Evolutionary conservation across 2,888 invertebrate species (phyloP).

Genomic region (Eledone cirrhosa): DNA sequence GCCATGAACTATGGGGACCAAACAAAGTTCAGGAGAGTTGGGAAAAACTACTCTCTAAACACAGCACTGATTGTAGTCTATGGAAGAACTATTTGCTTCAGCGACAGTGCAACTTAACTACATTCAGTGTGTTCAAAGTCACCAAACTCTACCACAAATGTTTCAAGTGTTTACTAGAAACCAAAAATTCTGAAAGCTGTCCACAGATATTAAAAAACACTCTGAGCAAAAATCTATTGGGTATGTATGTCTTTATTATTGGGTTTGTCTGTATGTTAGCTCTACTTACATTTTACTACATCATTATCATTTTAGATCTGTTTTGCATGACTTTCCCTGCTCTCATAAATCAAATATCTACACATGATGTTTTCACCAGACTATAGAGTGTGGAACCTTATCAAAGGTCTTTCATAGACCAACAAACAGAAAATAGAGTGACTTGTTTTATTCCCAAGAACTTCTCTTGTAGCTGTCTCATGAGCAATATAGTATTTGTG

Average conservation of each 20-base stretch:
- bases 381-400: no score
- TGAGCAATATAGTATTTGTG: no score
- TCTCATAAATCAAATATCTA: no score
- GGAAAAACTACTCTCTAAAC: slow-evolving; percentile 64
- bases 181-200: slow-evolving; percentile 61
- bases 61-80: slow-evolving; percentile 63
- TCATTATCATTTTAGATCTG: no score
- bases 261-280: neutral
- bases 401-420: no score
- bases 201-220: slow-evolving; percentile 57
- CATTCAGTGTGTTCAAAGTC: slow-evolving; percentile 60
- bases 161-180: slow-evolving; percentile 56
- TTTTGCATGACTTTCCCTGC: no score
- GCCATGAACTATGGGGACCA: slow-evolving; percentile 59
- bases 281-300: no score
- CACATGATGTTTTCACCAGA: no score
- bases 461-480: no score
- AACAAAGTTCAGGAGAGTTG: slow-evolving; percentile 63
- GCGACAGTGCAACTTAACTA: slow-evolving; percentile 61
- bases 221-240: slow-evolving; percentile 55
- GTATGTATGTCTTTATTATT: slow-evolving; percentile 39
- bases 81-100: slow-evolving; percentile 66
- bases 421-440: no score
- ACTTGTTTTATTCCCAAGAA: no score
- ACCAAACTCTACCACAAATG: slow-evolving; percentile 64